Evolutionary conservation across 2,113 vertebrate species (phyloP), one percentile per base, ranked within the genome.

Genomic region (Ammodytes marinus): DNA sequence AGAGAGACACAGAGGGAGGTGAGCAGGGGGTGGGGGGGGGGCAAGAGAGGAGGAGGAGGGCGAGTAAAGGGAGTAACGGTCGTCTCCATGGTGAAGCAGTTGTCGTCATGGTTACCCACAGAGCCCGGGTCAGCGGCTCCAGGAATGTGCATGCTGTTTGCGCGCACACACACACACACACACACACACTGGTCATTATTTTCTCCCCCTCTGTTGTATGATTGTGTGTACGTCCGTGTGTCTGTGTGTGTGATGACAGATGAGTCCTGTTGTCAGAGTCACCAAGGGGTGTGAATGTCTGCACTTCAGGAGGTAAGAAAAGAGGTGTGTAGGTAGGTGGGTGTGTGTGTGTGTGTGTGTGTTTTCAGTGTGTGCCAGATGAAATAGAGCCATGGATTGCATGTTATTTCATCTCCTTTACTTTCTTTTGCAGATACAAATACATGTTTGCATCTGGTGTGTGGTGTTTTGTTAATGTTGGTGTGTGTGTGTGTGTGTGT

Each of bases 31-130:
- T 46, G 17, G 27, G 75, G 13, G 69, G 69, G 66, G 74, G 65
- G 70, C 55, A 77, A 64, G 61, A 72, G 74, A 49, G 73, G 72
- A 66, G 68, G 52, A 59, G 69, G 81, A 81, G 85, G 86, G 84
- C 19, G 58, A 76, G 89, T 83, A 87, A 90, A 90, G 90, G 88
- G 90, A 91, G 90, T 90, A 92, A 92, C 90, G 88, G 91, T 89
- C 79, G 90, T 93, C 92, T 89, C 93, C 91, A 94, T 94, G 91
- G 93, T 91, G 91, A 94, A 91, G 88, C 80, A 90, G 83, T 89
- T 79, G 94, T 94, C 78, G 89, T 85, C 91, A 94, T 93, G 92
- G 94, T 92, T 91, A 94, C 94, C 86, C 84, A 89, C 76, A 86
- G 93, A 94, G 92, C 88, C 91, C 64, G 84, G 93, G 93, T 94